Percentiles rank a stretch among this genome's conserved stretches.
Evolutionary conservation across 2,888 invertebrate genomes (phyloP).

Genomic region (Nephrotoma appendiculata): DNA sequence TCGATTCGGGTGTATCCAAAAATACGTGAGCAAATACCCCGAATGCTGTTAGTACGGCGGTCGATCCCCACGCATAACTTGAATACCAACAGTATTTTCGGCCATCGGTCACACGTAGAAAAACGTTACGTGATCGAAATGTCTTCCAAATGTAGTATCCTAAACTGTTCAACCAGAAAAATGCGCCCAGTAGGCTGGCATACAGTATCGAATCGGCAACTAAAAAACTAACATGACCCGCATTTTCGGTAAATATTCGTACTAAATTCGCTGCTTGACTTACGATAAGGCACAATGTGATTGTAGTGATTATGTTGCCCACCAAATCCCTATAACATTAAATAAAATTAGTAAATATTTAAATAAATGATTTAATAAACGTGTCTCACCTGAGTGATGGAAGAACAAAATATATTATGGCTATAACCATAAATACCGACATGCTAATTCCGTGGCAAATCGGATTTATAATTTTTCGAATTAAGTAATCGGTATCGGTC

Average conservation of each 20-base stretch:
- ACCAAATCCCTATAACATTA: constrained; percentile 43
- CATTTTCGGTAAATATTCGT: constrained; percentile 64
- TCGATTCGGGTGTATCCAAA: constrained; percentile 48
- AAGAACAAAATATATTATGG: constrained; percentile 67
- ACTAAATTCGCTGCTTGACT: constrained; percentile 66
- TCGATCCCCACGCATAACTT: constrained; percentile 63
- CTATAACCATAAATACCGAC: constrained; percentile 51
- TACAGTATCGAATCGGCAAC: constrained; percentile 66
- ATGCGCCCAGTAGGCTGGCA: constrained; percentile 60
- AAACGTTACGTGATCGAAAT: constrained; percentile 73
- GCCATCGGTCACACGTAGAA: constrained; percentile 69
- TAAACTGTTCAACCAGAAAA: constrained; percentile 75
- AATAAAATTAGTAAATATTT: background rate
- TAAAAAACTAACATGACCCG: constrained; percentile 65
- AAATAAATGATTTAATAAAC: background rate
- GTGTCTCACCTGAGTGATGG: constrained; percentile 49
- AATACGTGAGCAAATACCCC: constrained; percentile 72
- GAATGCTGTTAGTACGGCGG: constrained; percentile 51
- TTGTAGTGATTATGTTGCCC: constrained; percentile 72
- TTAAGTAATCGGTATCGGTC: constrained; percentile 56
- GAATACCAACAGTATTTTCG: constrained; percentile 80
- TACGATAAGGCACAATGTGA: constrained; percentile 60
- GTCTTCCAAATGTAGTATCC: constrained; percentile 84
- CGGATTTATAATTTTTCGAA: constrained; percentile 63
- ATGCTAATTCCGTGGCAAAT: constrained; percentile 60